Percentiles rank a stretch among this genome's conserved stretches.
Conservation (phyloP, 2,797 vertebrate genomes). For the Spinus olivaceus region DNA sequence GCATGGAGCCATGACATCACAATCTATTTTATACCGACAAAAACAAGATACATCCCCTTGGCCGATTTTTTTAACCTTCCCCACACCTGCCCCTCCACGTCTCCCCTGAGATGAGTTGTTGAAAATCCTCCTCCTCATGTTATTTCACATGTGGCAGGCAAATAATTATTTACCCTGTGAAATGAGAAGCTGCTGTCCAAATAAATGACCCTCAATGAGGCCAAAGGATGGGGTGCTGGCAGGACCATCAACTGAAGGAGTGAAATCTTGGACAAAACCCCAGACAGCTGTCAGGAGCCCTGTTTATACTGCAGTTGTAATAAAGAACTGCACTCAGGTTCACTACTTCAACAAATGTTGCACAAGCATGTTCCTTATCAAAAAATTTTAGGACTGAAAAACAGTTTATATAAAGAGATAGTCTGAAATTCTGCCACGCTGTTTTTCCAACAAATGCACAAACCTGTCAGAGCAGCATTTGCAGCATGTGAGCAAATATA, state of each 20-base stretch:
- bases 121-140: constrained; percentile 17
- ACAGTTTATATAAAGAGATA: background rate
- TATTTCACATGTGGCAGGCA: background rate
- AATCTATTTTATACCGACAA: constrained; percentile 32
- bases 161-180: background rate
- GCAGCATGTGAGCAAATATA: background rate
- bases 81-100: constrained; percentile 23
- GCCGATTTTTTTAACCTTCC: background rate
- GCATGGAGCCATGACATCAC: background rate
- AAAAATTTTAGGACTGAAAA: background rate
- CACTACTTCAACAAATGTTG: background rate
- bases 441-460: background rate
- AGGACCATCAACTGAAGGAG: background rate
- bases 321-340: background rate
- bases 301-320: background rate
- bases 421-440: background rate
- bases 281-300: background rate
- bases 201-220: background rate
- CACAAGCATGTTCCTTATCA: background rate
- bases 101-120: constrained; percentile 7
- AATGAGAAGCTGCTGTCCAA: background rate
- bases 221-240: background rate
- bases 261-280: background rate
- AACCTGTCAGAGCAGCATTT: background rate
- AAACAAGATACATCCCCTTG: background rate